These are phyloP conservation scores for Epinotia demarniana DNA, from an alignment of 2,888 invertebrate genomes.

Conservation along the genomic window DNA sequence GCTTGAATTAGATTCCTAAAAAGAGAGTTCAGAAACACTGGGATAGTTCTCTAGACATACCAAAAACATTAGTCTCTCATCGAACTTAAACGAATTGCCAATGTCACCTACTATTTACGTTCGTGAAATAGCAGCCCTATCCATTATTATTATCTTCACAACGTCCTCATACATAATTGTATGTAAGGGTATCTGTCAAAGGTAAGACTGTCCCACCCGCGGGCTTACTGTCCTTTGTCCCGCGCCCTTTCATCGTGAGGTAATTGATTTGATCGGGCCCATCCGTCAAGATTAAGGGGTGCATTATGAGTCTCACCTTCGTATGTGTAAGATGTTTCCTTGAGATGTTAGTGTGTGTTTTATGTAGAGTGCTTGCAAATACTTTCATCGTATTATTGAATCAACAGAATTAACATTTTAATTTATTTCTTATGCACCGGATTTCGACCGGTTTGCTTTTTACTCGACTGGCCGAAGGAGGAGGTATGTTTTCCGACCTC, in stretches of 20 bases:
- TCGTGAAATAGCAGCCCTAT: too few relatives aligned
- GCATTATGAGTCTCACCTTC: constrained; percentile 9
- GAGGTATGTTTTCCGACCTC: too few relatives aligned
- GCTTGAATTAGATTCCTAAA: too few relatives aligned
- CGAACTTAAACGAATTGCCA: too few relatives aligned
- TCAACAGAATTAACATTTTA: too few relatives aligned
- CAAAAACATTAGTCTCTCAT: too few relatives aligned
- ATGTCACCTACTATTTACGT: too few relatives aligned
- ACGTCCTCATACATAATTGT: neutral
- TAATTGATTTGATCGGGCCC: constrained; percentile 29
- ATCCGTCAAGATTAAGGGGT: constrained; percentile 33
- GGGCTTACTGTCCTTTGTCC: constrained; percentile 37
- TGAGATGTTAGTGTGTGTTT: neutral
- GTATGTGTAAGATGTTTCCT: neutral
- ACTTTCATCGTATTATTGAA: neutral
- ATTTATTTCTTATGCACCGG: too few relatives aligned
- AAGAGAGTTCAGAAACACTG: too few relatives aligned
- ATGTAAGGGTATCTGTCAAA: neutral
- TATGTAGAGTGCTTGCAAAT: neutral
- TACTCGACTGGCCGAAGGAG: too few relatives aligned
- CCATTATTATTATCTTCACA: neutral
- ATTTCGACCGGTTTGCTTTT: too few relatives aligned
- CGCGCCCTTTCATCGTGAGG: constrained; percentile 1
- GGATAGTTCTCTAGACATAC: too few relatives aligned
- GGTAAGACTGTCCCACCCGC: constrained; percentile 17